Base-by-base conservation (phyloP, 2,113 vertebrate species). In the Halcyon senegalensis region DNA sequence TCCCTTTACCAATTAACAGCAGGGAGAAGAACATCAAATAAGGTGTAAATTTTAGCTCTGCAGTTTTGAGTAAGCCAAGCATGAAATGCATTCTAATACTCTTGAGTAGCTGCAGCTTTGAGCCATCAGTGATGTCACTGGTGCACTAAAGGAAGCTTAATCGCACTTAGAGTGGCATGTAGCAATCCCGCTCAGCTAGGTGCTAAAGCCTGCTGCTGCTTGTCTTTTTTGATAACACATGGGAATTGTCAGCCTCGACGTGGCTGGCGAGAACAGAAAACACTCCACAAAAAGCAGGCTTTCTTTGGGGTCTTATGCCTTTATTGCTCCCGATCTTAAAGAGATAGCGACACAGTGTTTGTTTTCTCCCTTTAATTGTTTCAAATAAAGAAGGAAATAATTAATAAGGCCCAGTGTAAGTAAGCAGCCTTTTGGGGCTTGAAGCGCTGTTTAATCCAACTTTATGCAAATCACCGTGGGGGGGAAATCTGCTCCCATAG, bases 1-100 rank as follows among this genome's bases (percentile, higher is more conserved):
- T 98, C 98, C 98, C 98, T 98, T 99, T 98, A 99, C 98, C 98
- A 99, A 98, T 98, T 99, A 98, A 98, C 98, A 98, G 98, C 98
- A 95, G 98, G 98, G 96, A 98, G 98, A 98, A 97, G 97, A 97
- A 98, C 98, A 98, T 99, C 98, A 98, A 98, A 98, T 98, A 98
- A 98, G 98, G 99, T 98, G 98, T 98, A 98, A 98, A 98, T 99
- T 98, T 98, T 98, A 98, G 98, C 98, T 98, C 98, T 97, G 98
- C 98, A 98, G 98, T 98, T 98, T 98, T 98, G 98, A 98, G 98
- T 97, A 98, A 98, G 98, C 98, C 96, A 93, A 98, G 98, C 98
- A 98, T 98, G 98, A 99, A 99, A 98, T 98, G 98, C 98, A 99
- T 99, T 98, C 98, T 98, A 99, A 99, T 98, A 97, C 98, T 98